Evolutionary conservation across 2,113 vertebrate genomes (phyloP), one percentile per base, ranked within the genome.

Genomic region (Gymnarchus niloticus): DNA sequence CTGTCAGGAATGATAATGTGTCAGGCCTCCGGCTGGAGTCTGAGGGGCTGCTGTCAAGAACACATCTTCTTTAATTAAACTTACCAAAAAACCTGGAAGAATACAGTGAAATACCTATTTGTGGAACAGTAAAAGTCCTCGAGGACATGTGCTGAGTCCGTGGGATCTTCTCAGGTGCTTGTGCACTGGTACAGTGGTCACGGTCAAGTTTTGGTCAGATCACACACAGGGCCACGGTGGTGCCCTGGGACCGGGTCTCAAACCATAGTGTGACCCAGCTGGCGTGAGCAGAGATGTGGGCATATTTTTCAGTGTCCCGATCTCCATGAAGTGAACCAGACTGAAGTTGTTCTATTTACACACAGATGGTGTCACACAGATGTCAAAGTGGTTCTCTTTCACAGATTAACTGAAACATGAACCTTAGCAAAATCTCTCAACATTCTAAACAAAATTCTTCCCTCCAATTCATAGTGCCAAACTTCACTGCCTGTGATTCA

Each of bases 41-140:
- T 6, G 44, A 56, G 49, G 51, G 28, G 37, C 51, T 9, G 10
- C 28, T 25, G 33, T 37, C 49, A 17, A 59, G 33, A 83, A 83
- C 37, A 83, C 8, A 44, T 59, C 54, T n/a, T 83, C 82, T 57
- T 83, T 57, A 83, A 57, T 83, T 54, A 57, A 82, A 57, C 8
- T 23, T 57, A 83, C 56, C 54, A 59, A 59, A 83, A 57, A 46
- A 57, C 8, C 8, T 44, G 41, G 33, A 12, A 23, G 23, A 19
- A 81, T 25, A 57, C 28, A 57, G 56, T 44, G 41, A 83, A 57
- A 56, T 57, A 19, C 57, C 28, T 28, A 33, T 37, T 37, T 12
- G 33, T 1, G 56, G 28, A 14, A 21, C 7, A 37, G 33, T 37
- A 14, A 57, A 33, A 28, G 17, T 56, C 81, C 54, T 19, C 28